Evolutionary conservation across 2,888 invertebrate species (phyloP).

Genomic region (Empis livida): DNA sequence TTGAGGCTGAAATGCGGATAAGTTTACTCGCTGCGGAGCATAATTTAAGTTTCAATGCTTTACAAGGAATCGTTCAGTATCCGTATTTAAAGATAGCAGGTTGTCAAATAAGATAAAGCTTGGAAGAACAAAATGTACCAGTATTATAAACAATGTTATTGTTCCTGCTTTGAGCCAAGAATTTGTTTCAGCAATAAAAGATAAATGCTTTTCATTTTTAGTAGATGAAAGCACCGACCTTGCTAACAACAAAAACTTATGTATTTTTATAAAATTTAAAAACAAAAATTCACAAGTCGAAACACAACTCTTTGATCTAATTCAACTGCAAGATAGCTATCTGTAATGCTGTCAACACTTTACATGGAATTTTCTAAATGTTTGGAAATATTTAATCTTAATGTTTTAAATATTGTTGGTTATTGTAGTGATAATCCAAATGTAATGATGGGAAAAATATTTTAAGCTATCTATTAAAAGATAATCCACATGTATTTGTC

Average conservation of each 20-base stretch:
- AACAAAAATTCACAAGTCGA: not conserved
- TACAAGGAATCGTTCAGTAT: not conserved
- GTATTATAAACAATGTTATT: not conserved
- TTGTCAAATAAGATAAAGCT: not conserved
- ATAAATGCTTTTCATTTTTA: not conserved
- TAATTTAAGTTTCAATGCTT: not conserved
- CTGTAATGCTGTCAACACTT: not conserved
- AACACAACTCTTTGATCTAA: not conserved
- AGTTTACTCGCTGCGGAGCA: not conserved
- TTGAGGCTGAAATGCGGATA: not conserved
- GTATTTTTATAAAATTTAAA: not conserved
- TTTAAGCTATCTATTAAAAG: not conserved
- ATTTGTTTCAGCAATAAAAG: not conserved
- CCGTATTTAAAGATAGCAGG: not conserved
- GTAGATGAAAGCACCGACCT: not conserved
- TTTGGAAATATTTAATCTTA: not conserved
- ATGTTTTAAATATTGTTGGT: not conserved
- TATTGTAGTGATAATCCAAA: not conserved
- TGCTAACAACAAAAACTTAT: not conserved
- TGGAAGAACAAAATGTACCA: not conserved
- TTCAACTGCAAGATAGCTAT: not conserved
- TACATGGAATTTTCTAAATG: not conserved
- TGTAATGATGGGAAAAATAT: not conserved
- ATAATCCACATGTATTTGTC: not conserved
- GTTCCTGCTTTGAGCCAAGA: not conserved